These are phyloP conservation scores for Dermochelys coriacea DNA, from an alignment of 2,797 vertebrate genomes.

Conservation along the genomic window DNA sequence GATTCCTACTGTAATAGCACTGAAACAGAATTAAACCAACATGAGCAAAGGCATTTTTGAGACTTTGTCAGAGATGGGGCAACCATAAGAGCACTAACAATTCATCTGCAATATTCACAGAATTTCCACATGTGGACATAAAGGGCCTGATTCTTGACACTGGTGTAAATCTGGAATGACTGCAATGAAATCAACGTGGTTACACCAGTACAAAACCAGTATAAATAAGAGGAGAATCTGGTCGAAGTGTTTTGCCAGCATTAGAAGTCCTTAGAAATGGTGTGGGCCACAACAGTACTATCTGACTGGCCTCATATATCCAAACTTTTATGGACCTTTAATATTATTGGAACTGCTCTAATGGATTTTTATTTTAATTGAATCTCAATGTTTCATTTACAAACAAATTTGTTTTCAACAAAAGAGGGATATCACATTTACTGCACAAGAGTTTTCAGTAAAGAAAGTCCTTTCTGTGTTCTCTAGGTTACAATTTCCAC, in stretches of 20 bases:
- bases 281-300: not conserved
- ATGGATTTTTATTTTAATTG: constrained; percentile 8
- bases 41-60: not conserved
- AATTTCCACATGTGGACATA: not conserved
- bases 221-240: not conserved
- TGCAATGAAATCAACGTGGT: not conserved
- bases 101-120: not conserved
- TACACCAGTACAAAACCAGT: not conserved
- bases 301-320: constrained; percentile 1
- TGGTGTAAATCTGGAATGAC: not conserved
- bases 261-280: not conserved
- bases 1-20: not conserved
- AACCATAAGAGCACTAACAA: not conserved
- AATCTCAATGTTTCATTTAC: not conserved
- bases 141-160: not conserved
- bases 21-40: not conserved
- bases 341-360: not conserved
- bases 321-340: not conserved
- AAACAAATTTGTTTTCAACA: constrained; percentile 9
- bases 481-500: rapidly evolving
- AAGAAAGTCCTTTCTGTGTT: not conserved
- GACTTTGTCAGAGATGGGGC: not conserved
- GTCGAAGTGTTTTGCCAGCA: not conserved
- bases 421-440: not conserved
- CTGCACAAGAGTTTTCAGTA: not conserved